A percentile compares a stretch with the other conserved stretches of the same genome.
Conservation (phyloP, 2,888 invertebrate species). For the Tetheella fluctuosa region DNA sequence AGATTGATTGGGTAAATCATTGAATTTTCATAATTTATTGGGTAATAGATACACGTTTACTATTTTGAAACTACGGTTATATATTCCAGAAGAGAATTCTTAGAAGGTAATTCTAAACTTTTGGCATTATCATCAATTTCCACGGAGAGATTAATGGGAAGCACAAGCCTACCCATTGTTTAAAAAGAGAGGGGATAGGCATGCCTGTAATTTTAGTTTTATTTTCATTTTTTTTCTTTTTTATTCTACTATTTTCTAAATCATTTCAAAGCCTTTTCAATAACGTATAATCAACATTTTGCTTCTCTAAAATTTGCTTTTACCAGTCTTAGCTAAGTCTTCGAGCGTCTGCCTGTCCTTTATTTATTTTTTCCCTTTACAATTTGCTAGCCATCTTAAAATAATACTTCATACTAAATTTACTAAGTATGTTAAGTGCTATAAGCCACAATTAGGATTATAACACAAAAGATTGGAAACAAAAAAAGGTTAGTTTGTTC, state of each 20-base stretch:
- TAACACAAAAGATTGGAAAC: background rate
- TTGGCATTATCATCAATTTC: background rate
- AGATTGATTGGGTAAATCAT: constrained; percentile 64
- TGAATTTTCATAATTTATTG: constrained; percentile 41
- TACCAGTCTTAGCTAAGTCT: background rate
- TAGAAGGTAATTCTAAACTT: background rate
- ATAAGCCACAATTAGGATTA: constrained; percentile 19
- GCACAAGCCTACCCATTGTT: no score
- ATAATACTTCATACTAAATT: constrained; percentile 24
- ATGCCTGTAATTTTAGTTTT: no score
- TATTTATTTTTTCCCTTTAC: background rate
- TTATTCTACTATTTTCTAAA: no score
- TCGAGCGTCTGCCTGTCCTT: background rate
- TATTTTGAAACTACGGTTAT: background rate
- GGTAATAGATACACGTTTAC: background rate
- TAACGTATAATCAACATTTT: no score
- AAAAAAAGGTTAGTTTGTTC: constrained; percentile 11
- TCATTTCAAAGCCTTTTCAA: no score
- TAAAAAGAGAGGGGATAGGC: no score
- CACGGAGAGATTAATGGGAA: no score
- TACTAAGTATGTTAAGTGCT: constrained; percentile 26
- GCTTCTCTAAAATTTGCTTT: background rate
- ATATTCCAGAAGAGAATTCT: background rate
- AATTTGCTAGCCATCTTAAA: constrained; percentile 1
- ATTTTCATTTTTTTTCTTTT: no score